Percentiles rank a stretch among this genome's conserved stretches.
Conservation (phyloP, 2,797 vertebrate genomes). For the Tragelaphus eurycerus region DNA sequence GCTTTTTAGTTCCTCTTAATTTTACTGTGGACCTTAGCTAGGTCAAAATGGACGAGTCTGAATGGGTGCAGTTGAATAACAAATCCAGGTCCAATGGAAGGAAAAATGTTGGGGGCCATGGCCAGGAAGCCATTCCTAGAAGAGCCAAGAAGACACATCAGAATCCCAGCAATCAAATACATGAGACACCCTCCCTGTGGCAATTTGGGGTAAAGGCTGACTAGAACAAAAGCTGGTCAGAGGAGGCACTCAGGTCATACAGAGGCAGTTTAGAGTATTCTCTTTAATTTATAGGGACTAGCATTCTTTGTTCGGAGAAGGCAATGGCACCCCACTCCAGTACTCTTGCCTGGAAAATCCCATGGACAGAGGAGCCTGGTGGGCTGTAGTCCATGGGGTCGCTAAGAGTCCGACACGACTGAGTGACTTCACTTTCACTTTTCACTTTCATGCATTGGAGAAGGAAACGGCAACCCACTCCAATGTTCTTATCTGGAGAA, state of each 20-base stretch:
- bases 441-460: too few relatives aligned
- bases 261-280: background rate
- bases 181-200: rapidly evolving
- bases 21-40: background rate
- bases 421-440: too few relatives aligned
- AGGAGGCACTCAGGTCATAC: background rate
- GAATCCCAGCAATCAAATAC: background rate
- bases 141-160: background rate
- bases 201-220: background rate
- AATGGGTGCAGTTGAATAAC: background rate
- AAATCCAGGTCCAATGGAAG: background rate
- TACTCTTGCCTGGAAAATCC: too few relatives aligned
- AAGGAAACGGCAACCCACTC: too few relatives aligned
- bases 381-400: too few relatives aligned
- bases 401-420: rapidly evolving
- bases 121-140: background rate
- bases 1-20: too few relatives aligned
- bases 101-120: background rate
- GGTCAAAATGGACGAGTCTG: background rate
- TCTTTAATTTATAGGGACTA: background rate
- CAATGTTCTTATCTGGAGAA: too few relatives aligned
- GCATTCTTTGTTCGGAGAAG: background rate
- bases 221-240: background rate
- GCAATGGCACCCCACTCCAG: too few relatives aligned
- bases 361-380: too few relatives aligned